Percentiles rank a stretch among this genome's conserved stretches.
Conservation (phyloP, 30 jellyfish, hydroid and myxozoan species). For the Aurelia aurita region DNA sequence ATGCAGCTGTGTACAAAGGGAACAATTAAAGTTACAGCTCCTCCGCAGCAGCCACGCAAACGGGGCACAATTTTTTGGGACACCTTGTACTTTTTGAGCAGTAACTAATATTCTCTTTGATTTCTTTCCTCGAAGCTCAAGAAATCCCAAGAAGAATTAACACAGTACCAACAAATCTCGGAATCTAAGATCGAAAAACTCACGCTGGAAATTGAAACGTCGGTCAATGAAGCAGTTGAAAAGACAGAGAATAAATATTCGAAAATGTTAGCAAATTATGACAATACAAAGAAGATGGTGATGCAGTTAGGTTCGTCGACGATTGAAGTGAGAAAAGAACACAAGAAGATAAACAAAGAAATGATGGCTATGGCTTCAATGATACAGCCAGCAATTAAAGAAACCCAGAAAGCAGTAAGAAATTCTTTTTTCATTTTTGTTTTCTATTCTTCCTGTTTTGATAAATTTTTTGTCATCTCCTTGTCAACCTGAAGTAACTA, state of each 20-base stretch:
- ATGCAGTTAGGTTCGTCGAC: slow-evolving; percentile 5
- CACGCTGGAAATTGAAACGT: slow-evolving; percentile 20
- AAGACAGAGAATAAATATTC: slow-evolving; percentile 57
- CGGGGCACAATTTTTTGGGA: not conserved
- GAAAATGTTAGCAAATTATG: slow-evolving; percentile 17
- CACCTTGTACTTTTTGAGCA: not conserved
- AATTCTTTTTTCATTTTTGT: not conserved
- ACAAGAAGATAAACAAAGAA: slow-evolving; percentile 10
- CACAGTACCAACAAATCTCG: not conserved
- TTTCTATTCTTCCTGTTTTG: not conserved
- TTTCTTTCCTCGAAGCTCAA: slow-evolving; percentile 27
- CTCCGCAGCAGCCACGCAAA: no score
- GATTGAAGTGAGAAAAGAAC: slow-evolving; percentile 19
- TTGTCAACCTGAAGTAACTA: no score
- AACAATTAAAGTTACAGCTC: no score
- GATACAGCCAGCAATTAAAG: slow-evolving; percentile 40
- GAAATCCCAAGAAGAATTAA: slow-evolving; percentile 3
- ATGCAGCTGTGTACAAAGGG: no score
- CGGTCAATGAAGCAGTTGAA: slow-evolving; percentile 34
- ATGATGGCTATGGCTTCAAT: slow-evolving; percentile 29
- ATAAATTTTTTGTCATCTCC: no score
- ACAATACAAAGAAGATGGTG: slow-evolving; percentile 5
- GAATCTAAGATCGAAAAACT: slow-evolving; percentile 21
- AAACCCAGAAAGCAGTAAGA: slow-evolving; percentile 53
- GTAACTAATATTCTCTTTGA: no score